Evolutionary conservation across 53 echinoderm and acorn worm species (phyloP), one percentile per base, ranked within the genome.

Genomic region (Henricia sp.): DNA sequence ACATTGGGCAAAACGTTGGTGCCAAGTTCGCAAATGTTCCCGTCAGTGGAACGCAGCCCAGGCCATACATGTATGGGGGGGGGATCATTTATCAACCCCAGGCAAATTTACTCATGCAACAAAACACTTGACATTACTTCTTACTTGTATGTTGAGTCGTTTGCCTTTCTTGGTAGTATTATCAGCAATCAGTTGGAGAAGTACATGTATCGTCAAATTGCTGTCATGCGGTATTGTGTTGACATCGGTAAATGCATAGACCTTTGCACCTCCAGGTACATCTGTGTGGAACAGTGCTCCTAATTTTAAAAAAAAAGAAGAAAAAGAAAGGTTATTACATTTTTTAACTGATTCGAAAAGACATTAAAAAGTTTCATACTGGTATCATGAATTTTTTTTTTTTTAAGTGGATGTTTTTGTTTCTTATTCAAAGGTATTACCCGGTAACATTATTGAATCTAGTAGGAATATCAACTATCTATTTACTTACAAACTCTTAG

Each of bases 111-210:
- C 6, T 56, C 6, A 19, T 4, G 2, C 4, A 56, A 56, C 5
- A 21, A 56, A 44, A 9, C 13, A 44, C 44, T 44, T 44, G 44
- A 6, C 6, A 44, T 9, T 6, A 44, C 13, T 1, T 14, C 37
- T n/a, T 53, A 72, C 72, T 37, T 72, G 72, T 2, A 72, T 54
- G 24, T 72, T 72, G 34, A 72, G 72, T 25, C 53, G 52, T 23
- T 63, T 63, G 0, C 35, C 64, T 33, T 63, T 63, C 14, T 34
- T 63, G 33, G 34, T 13, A 13, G n/a, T 1, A 34, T 63, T 63
- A 19, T 63, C 64, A 3, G 12, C 35, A 63, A 63, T 33, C 64
- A 63, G 34, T 33, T 63, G 64, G 4, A 63, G 17, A 1, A 63
- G 17, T 29, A 63, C n/a, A 13, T 63, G 64, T 36, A 63, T 30